Conservation (phyloP, 2,113 vertebrate genomes). For the Equus quagga region DNA sequence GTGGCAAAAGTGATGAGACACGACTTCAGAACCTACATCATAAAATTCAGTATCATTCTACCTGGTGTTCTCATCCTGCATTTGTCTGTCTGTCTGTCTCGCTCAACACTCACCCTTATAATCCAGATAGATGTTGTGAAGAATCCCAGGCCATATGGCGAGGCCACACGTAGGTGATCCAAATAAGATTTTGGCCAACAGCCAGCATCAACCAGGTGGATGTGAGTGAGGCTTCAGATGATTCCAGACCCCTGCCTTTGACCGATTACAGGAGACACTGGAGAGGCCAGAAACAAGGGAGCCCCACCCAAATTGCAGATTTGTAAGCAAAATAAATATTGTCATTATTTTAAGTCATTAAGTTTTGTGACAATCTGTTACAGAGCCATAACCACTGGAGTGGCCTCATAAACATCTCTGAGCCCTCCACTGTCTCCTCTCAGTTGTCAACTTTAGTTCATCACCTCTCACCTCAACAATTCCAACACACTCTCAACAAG, state of each 20-base stretch:
- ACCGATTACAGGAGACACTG: not conserved
- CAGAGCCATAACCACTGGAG: not conserved
- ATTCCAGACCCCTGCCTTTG: not conserved
- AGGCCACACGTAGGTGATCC: not conserved
- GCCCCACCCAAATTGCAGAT: not conserved
- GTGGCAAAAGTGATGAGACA: fast-evolving
- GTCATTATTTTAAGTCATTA: not conserved
- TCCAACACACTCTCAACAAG: not conserved
- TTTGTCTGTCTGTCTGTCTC: not conserved
- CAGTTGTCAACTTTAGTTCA: not conserved
- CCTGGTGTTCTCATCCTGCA: not conserved
- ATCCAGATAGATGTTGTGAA: not conserved
- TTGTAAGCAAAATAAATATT: not conserved
- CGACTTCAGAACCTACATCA: not conserved
- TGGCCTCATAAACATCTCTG: not conserved
- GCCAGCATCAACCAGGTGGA: not conserved
- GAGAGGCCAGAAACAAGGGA: not conserved
- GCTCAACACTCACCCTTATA: not conserved
- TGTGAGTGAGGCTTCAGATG: not conserved
- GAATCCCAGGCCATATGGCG: not conserved
- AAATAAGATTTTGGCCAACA: not conserved
- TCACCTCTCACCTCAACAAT: not conserved
- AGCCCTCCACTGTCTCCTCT: not conserved
- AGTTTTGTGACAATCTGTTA: not conserved
- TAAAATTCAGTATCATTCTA: not conserved